These are phyloP conservation scores for Syngnathus floridae DNA, from an alignment of 2,113 vertebrate species.

Conservation along the genomic window DNA sequence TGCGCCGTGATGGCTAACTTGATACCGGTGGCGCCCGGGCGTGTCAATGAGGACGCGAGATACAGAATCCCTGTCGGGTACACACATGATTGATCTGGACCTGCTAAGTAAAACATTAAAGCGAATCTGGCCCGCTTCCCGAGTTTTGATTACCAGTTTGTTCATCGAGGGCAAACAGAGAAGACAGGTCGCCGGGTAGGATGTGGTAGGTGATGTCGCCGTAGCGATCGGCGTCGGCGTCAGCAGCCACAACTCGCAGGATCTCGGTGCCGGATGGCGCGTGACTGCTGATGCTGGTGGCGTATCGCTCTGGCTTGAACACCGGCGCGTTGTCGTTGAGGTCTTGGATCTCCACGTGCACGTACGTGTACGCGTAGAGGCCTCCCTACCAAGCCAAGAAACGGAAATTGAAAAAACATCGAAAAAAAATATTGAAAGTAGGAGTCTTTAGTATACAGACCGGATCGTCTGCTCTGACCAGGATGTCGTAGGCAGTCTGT, in stretches of 20 bases:
- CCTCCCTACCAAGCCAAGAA: slow-evolving; percentile 76
- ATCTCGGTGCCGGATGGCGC: slow-evolving; percentile 79
- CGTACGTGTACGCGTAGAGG: slow-evolving; percentile 82
- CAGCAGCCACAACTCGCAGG: slow-evolving; percentile 78
- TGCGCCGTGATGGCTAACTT: slow-evolving; percentile 70
- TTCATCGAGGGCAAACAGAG: slow-evolving; percentile 77
- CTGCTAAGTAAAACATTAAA: neutral
- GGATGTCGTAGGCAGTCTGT: slow-evolving; percentile 74
- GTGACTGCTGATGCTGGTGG: slow-evolving; percentile 77
- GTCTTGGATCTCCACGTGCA: slow-evolving; percentile 85
- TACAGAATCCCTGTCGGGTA: slow-evolving; percentile 75
- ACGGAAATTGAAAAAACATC: neutral
- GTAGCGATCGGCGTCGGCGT: slow-evolving; percentile 77
- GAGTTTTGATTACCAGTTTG: slow-evolving; percentile 73
- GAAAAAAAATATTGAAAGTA: neutral
- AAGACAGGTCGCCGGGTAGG: slow-evolving; percentile 72
- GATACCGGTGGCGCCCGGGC: slow-evolving; percentile 65
- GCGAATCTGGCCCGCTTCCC: slow-evolving; percentile 28
- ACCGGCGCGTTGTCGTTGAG: slow-evolving; percentile 84
- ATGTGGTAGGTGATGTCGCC: slow-evolving; percentile 77
- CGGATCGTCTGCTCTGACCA: slow-evolving; percentile 85
- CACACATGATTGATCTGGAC: slow-evolving; percentile 5
- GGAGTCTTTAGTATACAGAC: slow-evolving; percentile 64
- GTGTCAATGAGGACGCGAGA: slow-evolving; percentile 73
- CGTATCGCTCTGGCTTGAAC: slow-evolving; percentile 78